Evolutionary conservation across 2,797 vertebrate genomes (phyloP).

Genomic region (Lindbergichthys nudifrons): DNA sequence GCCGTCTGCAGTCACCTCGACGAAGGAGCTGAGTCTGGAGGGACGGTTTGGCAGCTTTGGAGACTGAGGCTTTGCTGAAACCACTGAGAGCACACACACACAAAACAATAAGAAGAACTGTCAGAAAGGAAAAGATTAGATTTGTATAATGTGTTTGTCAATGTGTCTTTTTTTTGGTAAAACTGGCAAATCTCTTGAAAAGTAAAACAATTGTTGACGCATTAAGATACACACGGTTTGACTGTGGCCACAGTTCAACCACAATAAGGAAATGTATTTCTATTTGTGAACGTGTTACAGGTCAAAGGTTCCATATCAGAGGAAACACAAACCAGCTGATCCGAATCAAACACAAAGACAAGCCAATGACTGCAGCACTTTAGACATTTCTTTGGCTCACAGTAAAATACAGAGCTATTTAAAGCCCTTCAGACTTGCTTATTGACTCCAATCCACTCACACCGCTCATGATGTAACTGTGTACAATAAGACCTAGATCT

Average conservation of each 20-base stretch:
- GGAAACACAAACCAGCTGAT: conserved; percentile 4
- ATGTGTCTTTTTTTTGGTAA: not conserved
- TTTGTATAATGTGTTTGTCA: not conserved
- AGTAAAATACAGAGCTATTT: not conserved
- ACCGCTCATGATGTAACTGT: no score
- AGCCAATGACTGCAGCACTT: not conserved
- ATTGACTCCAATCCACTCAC: not conserved
- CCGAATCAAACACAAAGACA: conserved; percentile 3
- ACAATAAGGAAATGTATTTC: conserved; percentile 5
- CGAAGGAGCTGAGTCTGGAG: conserved; percentile 91
- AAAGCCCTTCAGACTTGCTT: not conserved
- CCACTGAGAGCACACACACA: conserved; percentile 78
- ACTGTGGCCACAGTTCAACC: not conserved
- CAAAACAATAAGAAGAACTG: not conserved
- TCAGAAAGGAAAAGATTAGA: not conserved
- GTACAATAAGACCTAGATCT: no score
- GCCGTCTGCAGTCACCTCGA: conserved; percentile 92
- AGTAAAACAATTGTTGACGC: not conserved
- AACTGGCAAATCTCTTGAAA: not conserved
- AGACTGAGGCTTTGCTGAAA: conserved; percentile 93
- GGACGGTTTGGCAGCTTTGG: conserved; percentile 89
- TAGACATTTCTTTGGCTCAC: not conserved
- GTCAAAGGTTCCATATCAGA: conserved; percentile 15
- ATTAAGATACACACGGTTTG: not conserved
- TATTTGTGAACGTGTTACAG: not conserved